phyloP scores from a whole-genome alignment of 2,797 vertebrate genomes.

The Spatula versicolor region DNA sequence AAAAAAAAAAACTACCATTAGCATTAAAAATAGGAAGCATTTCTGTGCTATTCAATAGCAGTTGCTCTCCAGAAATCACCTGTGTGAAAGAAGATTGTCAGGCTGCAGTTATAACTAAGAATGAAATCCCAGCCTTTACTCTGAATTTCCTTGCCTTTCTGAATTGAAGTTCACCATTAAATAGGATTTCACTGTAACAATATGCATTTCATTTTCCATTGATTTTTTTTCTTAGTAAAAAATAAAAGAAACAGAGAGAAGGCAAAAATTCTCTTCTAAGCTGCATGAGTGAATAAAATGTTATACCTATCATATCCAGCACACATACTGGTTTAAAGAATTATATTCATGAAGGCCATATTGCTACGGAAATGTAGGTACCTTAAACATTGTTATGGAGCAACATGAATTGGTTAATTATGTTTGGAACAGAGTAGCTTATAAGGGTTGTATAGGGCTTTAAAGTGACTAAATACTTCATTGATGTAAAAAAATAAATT shows the following conservation, averaged over 20 bases:
- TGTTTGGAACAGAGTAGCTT: not conserved
- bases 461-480: not conserved
- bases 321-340: not conserved
- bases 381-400: not conserved
- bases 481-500: not conserved
- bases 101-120: not conserved
- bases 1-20: not conserved
- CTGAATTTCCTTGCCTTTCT: not conserved
- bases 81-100: not conserved
- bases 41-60: not conserved
- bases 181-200: slow-evolving; percentile 31
- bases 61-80: not conserved
- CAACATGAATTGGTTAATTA: not conserved
- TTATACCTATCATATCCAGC: not conserved
- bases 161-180: not conserved
- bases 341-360: not conserved
- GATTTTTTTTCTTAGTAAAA: not conserved
- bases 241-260: not conserved
- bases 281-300: not conserved
- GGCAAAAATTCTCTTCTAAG: not conserved
- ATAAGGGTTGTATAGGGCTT: not conserved
- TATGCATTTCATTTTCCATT: not conserved
- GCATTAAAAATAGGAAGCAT: slow-evolving; percentile 1
- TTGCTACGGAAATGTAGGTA: not conserved
- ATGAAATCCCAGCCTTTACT: not conserved